Evolutionary conservation across 1,140 invertebrate genomes (phyloP), one percentile per base, ranked within the genome.

Genomic region (Probaryconus sp.): DNA sequence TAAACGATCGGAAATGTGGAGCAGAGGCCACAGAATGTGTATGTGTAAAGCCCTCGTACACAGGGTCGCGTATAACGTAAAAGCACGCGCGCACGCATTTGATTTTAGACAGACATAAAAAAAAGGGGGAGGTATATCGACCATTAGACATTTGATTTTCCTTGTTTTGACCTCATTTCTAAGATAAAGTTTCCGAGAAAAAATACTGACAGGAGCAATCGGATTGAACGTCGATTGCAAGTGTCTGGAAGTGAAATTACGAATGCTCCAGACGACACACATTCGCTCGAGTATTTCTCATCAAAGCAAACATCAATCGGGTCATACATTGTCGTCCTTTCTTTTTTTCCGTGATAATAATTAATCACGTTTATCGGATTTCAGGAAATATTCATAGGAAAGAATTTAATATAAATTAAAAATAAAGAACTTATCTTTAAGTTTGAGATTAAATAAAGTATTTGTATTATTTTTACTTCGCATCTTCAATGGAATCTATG

Each of bases 201-300:
- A 61, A 61, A 48, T 3, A 24, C 56, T 61, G 56, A 60, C 56
- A 61, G 31, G 17, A 50, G 18, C 58, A 63, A 28, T 16, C n/a
- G 37, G 31, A 63, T 63, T 26, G 47, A 61, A 48, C 30, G 33
- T 47, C 45, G 37, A 51, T 42, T 51, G 20, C 45, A 50, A 51
- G 24, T 50, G 33, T 31, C 45, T 37, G 58, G 21, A 21, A 48
- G 58, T 61, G 21, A 61, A 61, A 61, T 61, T 50, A 50, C 56
- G 13, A 38, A 61, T 9, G 33, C 45, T 18, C 35, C 7, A 50
- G 56, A 40, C 43, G 47, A 51, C 58, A 26, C 33, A 43, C 56
- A 21, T 17, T 42, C 16, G 37, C 9, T 28, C 10, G 48, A 16
- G 35, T 35, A 16, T 24, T 28, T 17, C 18, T 43, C 16, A 5